Conservation (phyloP, 2,888 invertebrate species). For the Acanthosepion esculentum region DNA sequence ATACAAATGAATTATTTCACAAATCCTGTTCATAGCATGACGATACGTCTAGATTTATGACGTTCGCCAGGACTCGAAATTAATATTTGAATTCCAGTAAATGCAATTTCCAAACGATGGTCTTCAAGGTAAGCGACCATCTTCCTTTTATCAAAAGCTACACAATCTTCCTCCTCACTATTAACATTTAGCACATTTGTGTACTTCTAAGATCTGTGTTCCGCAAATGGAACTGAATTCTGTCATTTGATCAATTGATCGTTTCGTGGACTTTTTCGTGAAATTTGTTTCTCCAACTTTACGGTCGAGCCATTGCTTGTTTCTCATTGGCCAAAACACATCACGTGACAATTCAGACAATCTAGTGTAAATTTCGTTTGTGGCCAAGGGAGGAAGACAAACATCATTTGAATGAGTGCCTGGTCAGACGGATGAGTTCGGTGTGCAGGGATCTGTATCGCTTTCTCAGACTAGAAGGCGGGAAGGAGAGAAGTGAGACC, state of each 20-base stretch:
- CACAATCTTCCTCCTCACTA: too few species aligned
- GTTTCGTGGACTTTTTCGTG: background rate
- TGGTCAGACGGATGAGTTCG: background rate
- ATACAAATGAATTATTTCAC: too few species aligned
- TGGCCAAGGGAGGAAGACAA: background rate
- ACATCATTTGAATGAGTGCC: background rate
- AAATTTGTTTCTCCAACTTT: background rate
- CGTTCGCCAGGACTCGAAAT: background rate
- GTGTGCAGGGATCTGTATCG: background rate
- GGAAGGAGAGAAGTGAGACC: background rate
- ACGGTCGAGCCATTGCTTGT: background rate
- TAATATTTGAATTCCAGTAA: too few species aligned
- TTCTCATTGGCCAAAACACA: background rate
- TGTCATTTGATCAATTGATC: too few species aligned
- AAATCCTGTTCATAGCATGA: too few species aligned
- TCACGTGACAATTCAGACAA: conserved; percentile 35
- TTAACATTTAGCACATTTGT: background rate
- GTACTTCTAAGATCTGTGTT: background rate
- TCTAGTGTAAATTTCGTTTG: background rate
- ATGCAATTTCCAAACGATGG: too few species aligned
- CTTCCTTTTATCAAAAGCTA: too few species aligned
- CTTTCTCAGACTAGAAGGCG: background rate
- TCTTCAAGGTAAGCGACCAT: too few species aligned
- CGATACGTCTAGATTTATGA: too few species aligned
- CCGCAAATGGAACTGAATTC: background rate